A percentile compares a stretch with the other conserved stretches of the same genome.
Evolutionary conservation across 2,113 vertebrate genomes (phyloP).

Genomic region (Laterallus jamaicensis): DNA sequence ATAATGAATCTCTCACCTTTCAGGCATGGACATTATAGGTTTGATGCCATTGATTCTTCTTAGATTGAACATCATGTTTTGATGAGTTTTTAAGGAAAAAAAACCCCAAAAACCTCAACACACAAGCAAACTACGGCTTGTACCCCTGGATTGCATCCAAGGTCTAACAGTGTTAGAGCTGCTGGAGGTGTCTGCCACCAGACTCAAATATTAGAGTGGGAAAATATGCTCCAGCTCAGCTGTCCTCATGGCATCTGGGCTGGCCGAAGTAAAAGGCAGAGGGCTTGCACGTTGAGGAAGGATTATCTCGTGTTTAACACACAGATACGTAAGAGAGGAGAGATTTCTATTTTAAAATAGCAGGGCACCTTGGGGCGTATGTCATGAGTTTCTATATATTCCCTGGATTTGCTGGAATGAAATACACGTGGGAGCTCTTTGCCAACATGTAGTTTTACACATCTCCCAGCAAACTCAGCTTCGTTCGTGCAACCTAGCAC

Average conservation of each 20-base stretch:
- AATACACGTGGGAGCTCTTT: conserved; percentile 10
- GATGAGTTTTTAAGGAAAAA: not conserved
- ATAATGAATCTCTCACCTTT: not conserved
- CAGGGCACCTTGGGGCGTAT: not conserved
- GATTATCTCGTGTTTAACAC: not conserved
- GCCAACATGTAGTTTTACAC: conserved; percentile 13
- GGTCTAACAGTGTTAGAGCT: not conserved
- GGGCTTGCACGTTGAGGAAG: not conserved
- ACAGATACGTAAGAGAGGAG: not conserved
- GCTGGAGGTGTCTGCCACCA: not conserved
- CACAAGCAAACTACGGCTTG: not conserved
- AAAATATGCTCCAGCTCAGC: not conserved
- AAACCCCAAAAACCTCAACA: not conserved
- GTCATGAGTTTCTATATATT: conserved; percentile 4
- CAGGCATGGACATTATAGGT: not conserved
- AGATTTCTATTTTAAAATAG: conserved; percentile 6
- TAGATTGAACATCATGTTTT: not conserved
- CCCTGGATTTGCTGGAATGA: conserved; percentile 32
- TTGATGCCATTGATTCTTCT: not conserved
- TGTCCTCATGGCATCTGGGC: not conserved
- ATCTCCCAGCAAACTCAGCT: conserved; percentile 11
- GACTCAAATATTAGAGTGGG: not conserved
- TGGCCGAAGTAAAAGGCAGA: not conserved
- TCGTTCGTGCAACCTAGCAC: not conserved
- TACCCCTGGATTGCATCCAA: not conserved